A percentile compares a stretch with the other conserved stretches of the same genome.
These are phyloP conservation scores for Melipona beecheii DNA, from an alignment of 2,888 invertebrate species.

Conservation along the genomic window DNA sequence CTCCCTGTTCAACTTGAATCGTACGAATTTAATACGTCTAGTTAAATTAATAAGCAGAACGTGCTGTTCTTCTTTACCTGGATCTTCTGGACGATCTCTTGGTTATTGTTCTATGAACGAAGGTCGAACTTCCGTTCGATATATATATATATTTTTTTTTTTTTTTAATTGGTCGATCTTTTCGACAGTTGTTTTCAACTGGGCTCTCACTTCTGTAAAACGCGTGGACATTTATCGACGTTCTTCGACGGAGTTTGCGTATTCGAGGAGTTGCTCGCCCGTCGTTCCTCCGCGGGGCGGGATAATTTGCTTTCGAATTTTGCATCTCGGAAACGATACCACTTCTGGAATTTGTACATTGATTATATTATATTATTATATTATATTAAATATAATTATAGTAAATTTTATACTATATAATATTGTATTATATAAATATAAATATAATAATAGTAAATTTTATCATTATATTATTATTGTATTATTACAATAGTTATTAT, in stretches of 20 bases:
- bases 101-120: slow-evolving; percentile 16
- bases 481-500: no score
- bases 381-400: no score
- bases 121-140: slow-evolving; percentile 12
- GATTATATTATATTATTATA: no score
- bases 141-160: no score
- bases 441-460: no score
- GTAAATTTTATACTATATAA: no score
- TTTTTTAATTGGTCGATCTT: slow-evolving; percentile 30
- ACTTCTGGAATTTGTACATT: no score
- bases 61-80: slow-evolving; percentile 45
- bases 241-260: slow-evolving; percentile 80
- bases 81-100: not conserved
- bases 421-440: no score
- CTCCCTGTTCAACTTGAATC: not conserved
- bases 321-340: not conserved
- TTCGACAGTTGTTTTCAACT: slow-evolving; percentile 27
- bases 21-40: not conserved
- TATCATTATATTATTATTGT: no score
- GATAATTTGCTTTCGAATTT: slow-evolving; percentile 53
- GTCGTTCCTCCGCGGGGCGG: slow-evolving; percentile 54
- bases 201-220: slow-evolving; percentile 19
- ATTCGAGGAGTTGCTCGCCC: slow-evolving; percentile 75
- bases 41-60: slow-evolving; percentile 6
- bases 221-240: slow-evolving; percentile 80